phyloP scores from a whole-genome alignment of 2,113 vertebrate genomes.

The Osmerus eperlanus region DNA sequence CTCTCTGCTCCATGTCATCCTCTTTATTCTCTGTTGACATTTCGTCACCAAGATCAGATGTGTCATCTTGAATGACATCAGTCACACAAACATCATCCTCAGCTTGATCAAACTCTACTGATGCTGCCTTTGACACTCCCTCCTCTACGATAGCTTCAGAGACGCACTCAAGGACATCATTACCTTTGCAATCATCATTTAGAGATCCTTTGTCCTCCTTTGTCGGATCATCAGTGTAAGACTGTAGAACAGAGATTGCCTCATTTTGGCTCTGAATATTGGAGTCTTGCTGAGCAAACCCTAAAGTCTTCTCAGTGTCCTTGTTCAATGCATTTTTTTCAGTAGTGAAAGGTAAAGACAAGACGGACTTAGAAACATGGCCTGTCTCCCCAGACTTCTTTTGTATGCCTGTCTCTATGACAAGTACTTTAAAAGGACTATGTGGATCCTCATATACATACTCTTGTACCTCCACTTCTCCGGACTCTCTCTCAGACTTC shows the following conservation, averaged over 20 bases:
- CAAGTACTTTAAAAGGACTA: not conserved
- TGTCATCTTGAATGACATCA: not conserved
- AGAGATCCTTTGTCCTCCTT: not conserved
- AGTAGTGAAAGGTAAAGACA: not conserved
- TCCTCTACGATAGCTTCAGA: not conserved
- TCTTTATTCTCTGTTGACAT: constrained; percentile 12
- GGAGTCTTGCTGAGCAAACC: constrained; percentile 52
- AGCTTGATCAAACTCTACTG: constrained; percentile 15
- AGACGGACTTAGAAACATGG: not conserved
- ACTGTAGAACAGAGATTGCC: not conserved
- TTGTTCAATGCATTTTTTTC: constrained; percentile 55
- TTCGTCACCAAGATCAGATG: not conserved
- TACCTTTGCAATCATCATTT: not conserved
- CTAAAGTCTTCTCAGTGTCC: constrained; percentile 65
- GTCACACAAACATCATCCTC: constrained; percentile 11
- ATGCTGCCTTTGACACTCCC: constrained; percentile 6
- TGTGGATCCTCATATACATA: not conserved
- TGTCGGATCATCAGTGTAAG: not conserved
- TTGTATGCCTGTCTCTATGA: constrained; percentile 19
- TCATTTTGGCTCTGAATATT: constrained; percentile 24
- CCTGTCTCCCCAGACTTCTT: constrained; percentile 4
- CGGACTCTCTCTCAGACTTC: not conserved
- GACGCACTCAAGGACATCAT: not conserved
- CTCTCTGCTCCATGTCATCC: constrained; percentile 10
- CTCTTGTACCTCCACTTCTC: constrained; percentile 9